phyloP scores from a whole-genome alignment of 2,113 vertebrate genomes.

The Ciconia boyciana region DNA sequence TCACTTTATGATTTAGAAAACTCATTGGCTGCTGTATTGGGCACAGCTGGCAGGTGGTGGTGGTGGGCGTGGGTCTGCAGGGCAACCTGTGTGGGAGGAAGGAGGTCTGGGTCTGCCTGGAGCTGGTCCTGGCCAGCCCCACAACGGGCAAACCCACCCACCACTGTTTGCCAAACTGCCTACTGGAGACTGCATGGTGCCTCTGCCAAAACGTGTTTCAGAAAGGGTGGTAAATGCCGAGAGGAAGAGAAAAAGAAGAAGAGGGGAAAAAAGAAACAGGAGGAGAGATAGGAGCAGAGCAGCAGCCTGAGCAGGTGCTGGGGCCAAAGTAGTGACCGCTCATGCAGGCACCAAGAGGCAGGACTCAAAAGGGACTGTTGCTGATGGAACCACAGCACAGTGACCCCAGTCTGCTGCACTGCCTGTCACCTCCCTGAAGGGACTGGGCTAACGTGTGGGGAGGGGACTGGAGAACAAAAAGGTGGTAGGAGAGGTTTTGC shows the following conservation, averaged over 20 bases:
- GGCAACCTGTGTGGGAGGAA: neutral
- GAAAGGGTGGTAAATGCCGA: neutral
- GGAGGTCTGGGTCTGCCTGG: neutral
- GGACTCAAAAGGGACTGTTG: neutral
- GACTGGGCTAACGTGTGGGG: neutral
- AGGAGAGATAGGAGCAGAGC: neutral
- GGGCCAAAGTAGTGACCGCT: too few relatives aligned
- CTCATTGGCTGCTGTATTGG: neutral
- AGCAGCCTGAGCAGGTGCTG: neutral
- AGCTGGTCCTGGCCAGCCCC: neutral
- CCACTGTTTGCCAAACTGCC: accelerated
- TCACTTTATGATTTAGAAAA: neutral
- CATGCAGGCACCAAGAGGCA: neutral
- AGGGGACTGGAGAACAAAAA: neutral
- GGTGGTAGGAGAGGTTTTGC: neutral
- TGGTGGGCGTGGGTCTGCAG: neutral
- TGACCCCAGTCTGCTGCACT: neutral
- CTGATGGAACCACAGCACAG: neutral
- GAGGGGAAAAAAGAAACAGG: neutral
- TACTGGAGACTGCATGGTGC: neutral
- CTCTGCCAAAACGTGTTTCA: neutral
- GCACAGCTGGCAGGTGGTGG: neutral
- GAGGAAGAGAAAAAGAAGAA: neutral
- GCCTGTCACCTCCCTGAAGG: neutral
- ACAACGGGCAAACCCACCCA: neutral